Percentiles rank a stretch among this genome's conserved stretches.
These are phyloP conservation scores for Pteruthius melanotis DNA, from an alignment of 2,113 vertebrate genomes.

Conservation along the genomic window DNA sequence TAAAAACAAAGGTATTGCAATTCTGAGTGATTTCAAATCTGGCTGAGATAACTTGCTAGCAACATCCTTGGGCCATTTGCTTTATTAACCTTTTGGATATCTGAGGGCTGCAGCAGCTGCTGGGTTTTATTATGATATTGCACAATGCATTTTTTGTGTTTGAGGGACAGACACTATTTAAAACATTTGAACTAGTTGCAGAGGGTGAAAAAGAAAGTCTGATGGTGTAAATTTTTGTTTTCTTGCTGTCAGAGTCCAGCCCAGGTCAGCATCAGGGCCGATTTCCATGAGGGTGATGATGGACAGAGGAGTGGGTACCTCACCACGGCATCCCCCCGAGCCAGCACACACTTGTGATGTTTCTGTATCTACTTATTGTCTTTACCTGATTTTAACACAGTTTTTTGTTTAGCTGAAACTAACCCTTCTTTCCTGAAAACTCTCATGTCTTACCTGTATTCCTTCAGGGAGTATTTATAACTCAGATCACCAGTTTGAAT, in stretches of 20 bases:
- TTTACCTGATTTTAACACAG: background rate
- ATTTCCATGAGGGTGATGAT: background rate
- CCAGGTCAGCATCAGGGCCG: background rate
- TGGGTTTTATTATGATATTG: background rate
- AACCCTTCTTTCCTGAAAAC: background rate
- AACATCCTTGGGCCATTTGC: background rate
- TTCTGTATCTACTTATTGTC: background rate
- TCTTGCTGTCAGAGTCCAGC: background rate
- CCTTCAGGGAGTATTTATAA: background rate
- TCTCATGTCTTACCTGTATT: background rate
- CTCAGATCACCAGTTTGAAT: background rate
- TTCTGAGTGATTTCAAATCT: background rate
- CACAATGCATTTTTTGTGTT: background rate
- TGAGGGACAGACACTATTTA: background rate
- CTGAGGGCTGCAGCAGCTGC: background rate
- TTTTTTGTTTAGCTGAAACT: background rate
- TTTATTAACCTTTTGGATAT: background rate
- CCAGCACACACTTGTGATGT: rapidly evolving
- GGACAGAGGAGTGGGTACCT: background rate
- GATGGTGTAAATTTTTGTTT: background rate
- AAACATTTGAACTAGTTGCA: background rate
- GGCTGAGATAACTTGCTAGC: background rate
- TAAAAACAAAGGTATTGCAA: background rate
- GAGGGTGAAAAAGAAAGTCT: background rate
- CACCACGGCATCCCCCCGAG: background rate